These are phyloP conservation scores for Drosophila falleni DNA, from an alignment of 2,888 invertebrate genomes.

Conservation along the genomic window DNA sequence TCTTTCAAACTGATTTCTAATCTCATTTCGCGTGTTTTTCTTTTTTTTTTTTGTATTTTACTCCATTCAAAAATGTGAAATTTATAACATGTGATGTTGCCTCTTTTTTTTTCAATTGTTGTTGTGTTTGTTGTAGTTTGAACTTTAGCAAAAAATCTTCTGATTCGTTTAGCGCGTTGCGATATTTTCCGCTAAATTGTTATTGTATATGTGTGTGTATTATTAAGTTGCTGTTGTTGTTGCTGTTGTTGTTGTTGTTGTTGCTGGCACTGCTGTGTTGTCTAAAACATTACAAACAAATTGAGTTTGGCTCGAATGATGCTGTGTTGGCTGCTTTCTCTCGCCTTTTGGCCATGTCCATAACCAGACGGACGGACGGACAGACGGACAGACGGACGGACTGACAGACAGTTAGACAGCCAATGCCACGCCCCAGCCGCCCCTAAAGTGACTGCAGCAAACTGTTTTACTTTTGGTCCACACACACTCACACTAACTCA, in stretches of 20 bases:
- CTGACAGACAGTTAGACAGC: constrained; percentile 32
- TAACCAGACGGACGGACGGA: constrained; percentile 42
- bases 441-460: constrained; percentile 72
- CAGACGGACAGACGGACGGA: constrained; percentile 27
- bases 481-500: constrained; percentile 1
- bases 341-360: constrained; percentile 37
- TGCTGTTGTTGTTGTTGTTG: constrained; percentile 32
- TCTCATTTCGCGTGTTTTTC: constrained; percentile 13
- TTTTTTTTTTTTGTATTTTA: background rate
- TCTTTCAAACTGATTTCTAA: constrained; percentile 13
- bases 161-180: constrained; percentile 75
- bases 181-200: constrained; percentile 66
- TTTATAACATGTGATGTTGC: constrained; percentile 17
- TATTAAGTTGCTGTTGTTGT: constrained; percentile 6
- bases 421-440: constrained; percentile 66
- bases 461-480: constrained; percentile 70
- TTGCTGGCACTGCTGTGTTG: constrained; percentile 39
- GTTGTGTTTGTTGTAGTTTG: constrained; percentile 9
- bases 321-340: constrained; percentile 38
- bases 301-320: constrained; percentile 78
- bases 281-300: constrained; percentile 70
- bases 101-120: constrained; percentile 13
- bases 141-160: constrained; percentile 42
- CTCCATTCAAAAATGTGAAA: constrained; percentile 7
- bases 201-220: constrained; percentile 20